Base-by-base conservation (phyloP, 2,797 vertebrate genomes). In the Spondyliosoma cantharus region DNA sequence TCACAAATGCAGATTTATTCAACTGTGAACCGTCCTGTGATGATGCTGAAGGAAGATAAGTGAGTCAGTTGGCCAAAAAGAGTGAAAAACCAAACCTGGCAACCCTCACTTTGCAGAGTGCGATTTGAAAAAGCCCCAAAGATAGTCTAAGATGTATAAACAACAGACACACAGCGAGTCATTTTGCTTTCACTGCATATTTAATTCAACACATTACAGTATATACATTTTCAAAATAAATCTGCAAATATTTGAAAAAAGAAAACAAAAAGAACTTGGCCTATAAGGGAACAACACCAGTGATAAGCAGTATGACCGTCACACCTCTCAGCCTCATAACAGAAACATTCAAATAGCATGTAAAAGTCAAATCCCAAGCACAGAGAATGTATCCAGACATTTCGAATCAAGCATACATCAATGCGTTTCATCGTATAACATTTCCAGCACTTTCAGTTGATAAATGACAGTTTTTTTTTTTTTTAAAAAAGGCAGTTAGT, bases 161-260 rank as follows among this genome's bases (percentile, higher is more conserved):
- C 12, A 20, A 65, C 61, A 63, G 24, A 52, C 13, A 63, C 79
- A 74, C 1, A 53, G 22, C 19, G 29, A 62, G 32, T 57, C 3
- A 3, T 0, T 22, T 11, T 57, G 14, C 32, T 85, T 87, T 87
- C 77, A 87, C 85, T 89, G 86, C 71, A 81, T 92, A 87, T 92
- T 93, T 92, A 93, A 91, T 92, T 89, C 80, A 89, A 91, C 89
- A 91, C 90, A 90, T 84, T 86, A 89, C 81, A 89, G 29, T 87
- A 84, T 91, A 64, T 89, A 89, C 79, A 90, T 61, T 85, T 83
- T 80, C 13, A 87, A 90, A 90, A 80, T 59, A 87, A 91, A 80
- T 17, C 37, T 53, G 65, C 57, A 84, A 85, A 81, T 78, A 24
- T 79, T 83, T 79, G 37, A 57, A 80, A 83, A 25, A 60, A 37